A percentile compares a stretch with the other conserved stretches of the same genome.
Evolutionary conservation across 2,888 invertebrate genomes (phyloP).

Genomic region (Pristionchus arcanus): DNA sequence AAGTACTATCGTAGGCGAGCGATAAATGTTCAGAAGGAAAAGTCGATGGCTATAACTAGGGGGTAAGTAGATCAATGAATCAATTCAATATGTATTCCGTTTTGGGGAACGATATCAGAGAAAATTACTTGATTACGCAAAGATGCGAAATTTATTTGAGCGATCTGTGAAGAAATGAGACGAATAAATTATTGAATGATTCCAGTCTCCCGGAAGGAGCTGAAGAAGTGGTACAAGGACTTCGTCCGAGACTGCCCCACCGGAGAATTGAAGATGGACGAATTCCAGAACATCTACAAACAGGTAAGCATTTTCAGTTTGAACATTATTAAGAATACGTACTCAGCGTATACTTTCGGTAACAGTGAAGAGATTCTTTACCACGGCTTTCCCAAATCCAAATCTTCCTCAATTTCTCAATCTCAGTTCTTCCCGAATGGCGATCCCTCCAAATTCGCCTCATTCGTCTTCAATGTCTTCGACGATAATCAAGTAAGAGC

Average conservation of each 20-base stretch:
- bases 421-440: constrained; percentile 99
- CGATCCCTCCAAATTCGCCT: constrained; percentile 98
- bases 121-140: neutral
- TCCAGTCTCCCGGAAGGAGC: constrained; percentile 80
- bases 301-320: neutral
- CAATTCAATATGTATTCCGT: too few relatives aligned
- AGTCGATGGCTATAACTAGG: neutral
- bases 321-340: neutral
- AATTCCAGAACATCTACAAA: constrained; percentile 74
- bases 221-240: constrained; percentile 81
- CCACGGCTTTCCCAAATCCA: constrained; percentile 54
- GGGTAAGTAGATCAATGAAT: neutral
- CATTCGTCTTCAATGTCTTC: constrained; percentile 97
- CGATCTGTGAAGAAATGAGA: neutral
- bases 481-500: constrained; percentile 94
- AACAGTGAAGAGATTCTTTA: too few relatives aligned
- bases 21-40: neutral
- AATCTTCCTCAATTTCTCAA: constrained; percentile 79
- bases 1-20: neutral
- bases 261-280: constrained; percentile 80
- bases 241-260: constrained; percentile 81
- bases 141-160: neutral
- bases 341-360: too few relatives aligned
- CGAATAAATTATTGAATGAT: constrained; percentile 51
- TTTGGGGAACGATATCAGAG: too few relatives aligned